Evolutionary conservation across 2,888 invertebrate species (phyloP).

Genomic region (Buathra laborator): DNA sequence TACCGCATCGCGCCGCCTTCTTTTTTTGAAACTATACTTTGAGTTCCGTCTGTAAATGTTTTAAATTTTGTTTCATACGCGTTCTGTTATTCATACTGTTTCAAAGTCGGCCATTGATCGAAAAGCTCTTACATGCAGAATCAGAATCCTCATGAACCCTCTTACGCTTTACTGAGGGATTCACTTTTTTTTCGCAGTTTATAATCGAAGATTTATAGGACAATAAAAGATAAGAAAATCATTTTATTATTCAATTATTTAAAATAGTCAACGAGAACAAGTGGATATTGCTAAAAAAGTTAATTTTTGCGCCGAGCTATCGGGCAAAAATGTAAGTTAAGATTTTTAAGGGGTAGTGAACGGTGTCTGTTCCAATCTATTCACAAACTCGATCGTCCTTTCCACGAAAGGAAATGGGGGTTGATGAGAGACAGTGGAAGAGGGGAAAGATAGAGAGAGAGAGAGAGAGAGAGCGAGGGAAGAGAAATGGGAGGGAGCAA

Average conservation of each 20-base stretch:
- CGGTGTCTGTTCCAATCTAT: neutral
- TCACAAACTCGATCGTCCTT: neutral
- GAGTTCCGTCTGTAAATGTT: too few species aligned
- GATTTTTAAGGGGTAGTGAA: neutral
- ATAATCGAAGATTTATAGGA: neutral
- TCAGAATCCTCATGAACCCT: too few species aligned
- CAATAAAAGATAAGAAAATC: neutral
- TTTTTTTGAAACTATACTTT: too few species aligned
- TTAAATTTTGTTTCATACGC: too few species aligned
- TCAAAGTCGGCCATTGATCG: too few species aligned
- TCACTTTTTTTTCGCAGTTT: neutral
- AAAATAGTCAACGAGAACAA: neutral
- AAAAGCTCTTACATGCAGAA: too few species aligned
- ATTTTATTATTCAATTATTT: neutral
- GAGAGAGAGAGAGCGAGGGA: slow-evolving; percentile 59
- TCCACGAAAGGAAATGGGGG: slow-evolving; percentile 3
- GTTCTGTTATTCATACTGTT: too few species aligned
- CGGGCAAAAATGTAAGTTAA: neutral
- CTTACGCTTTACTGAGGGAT: too few species aligned
- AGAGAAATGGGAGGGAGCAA: slow-evolving; percentile 37
- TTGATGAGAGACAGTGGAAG: slow-evolving; percentile 20
- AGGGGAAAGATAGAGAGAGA: slow-evolving; percentile 43
- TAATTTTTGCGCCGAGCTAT: neutral
- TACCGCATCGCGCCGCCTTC: too few species aligned
- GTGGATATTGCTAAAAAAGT: neutral